These are phyloP conservation scores for Macquaria ambigua DNA, from an alignment of 2,113 vertebrate species.

Conservation along the genomic window DNA sequence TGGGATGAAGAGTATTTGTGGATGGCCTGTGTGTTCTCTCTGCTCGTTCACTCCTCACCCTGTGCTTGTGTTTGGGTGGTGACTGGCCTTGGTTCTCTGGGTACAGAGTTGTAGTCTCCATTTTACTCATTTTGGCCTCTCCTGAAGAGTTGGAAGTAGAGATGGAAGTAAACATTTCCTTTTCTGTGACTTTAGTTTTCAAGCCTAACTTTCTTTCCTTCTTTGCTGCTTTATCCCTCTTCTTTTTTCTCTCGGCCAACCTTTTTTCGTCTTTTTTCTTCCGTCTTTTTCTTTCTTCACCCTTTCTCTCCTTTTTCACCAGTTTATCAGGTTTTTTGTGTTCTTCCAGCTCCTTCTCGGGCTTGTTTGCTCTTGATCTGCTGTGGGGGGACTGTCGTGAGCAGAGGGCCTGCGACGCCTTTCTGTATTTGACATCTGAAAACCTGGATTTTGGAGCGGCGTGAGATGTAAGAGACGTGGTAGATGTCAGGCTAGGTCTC, in stretches of 20 bases:
- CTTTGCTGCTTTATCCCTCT: conserved; percentile 62
- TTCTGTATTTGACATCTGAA: conserved; percentile 75
- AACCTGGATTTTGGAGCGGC: conserved; percentile 58
- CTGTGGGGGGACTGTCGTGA: conserved; percentile 58
- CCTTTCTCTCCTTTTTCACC: conserved; percentile 68
- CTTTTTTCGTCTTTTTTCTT: conserved; percentile 76
- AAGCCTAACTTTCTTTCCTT: conserved; percentile 56
- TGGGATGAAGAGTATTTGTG: conserved; percentile 26
- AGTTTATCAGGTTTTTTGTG: conserved; percentile 62
- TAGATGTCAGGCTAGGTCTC: conserved; percentile 34
- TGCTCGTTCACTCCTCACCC: conserved; percentile 40
- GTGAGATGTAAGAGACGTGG: conserved; percentile 39
- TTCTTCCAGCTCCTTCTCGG: conserved; percentile 54
- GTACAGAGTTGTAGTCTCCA: conserved; percentile 2
- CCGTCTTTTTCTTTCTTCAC: conserved; percentile 70
- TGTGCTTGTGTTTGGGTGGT: conserved; percentile 67
- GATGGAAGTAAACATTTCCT: conserved; percentile 33
- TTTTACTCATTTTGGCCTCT: conserved; percentile 41
- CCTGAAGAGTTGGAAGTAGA: conserved; percentile 6
- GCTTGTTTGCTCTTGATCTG: conserved; percentile 55
- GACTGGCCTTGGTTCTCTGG: conserved; percentile 22
- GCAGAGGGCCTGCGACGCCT: conserved; percentile 62
- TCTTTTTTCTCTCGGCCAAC: conserved; percentile 67
- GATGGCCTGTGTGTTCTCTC: conserved; percentile 34
- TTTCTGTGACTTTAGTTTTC: conserved; percentile 39